Percentiles rank a stretch among this genome's conserved stretches.
Conservation (phyloP, 2,797 vertebrate species). For the Phrynocephalus vlangalii region DNA sequence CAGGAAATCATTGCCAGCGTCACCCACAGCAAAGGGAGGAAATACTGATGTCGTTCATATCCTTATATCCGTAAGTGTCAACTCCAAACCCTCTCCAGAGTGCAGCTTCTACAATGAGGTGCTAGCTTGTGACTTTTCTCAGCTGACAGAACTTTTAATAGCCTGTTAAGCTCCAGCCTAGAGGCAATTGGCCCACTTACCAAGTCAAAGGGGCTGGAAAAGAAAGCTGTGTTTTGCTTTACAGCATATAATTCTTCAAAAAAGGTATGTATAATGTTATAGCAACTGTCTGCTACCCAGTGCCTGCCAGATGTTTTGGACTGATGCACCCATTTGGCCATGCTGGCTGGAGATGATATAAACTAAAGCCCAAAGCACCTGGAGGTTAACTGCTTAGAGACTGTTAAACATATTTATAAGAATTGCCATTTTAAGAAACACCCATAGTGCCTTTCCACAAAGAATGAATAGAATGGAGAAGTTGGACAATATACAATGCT, state of each 20-base stretch:
- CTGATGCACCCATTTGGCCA: not conserved
- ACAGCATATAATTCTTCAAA: not conserved
- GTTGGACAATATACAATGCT: not conserved
- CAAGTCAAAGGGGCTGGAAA: constrained; percentile 11
- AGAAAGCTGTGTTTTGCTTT: not conserved
- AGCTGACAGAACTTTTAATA: constrained; percentile 44
- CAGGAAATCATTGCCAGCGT: not conserved
- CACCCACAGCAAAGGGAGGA: not conserved
- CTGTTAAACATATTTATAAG: not conserved
- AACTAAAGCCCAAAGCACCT: not conserved
- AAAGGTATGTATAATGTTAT: not conserved
- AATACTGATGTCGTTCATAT: constrained; percentile 25
- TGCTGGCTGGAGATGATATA: not conserved
- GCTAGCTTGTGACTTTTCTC: constrained; percentile 23
- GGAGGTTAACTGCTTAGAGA: not conserved
- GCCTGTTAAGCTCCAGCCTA: constrained; percentile 36
- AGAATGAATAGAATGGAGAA: not conserved
- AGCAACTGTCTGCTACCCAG: not conserved
- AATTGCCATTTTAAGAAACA: not conserved
- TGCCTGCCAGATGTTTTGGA: not conserved
- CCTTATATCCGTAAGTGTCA: not conserved
- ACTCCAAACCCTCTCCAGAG: not conserved
- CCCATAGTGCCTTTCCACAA: not conserved
- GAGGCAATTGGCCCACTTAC: constrained; percentile 30
- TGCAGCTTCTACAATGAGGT: constrained; percentile 11